These are phyloP conservation scores for Eulemur albifrons DNA, from an alignment of 2,797 vertebrate species.

Conservation along the genomic window DNA sequence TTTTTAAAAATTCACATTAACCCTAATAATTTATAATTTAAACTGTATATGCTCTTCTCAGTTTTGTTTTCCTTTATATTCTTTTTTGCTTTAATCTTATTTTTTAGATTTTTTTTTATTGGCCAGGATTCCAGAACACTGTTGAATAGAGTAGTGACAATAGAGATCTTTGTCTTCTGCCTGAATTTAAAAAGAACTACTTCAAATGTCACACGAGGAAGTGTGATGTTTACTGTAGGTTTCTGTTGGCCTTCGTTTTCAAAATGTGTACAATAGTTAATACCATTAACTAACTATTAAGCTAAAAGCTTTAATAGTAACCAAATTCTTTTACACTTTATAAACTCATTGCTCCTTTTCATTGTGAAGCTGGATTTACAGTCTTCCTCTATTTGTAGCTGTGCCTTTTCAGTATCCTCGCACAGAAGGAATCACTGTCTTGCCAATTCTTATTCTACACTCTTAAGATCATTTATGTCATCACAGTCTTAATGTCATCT, in stretches of 20 bases:
- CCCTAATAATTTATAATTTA: background rate
- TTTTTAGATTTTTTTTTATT: background rate
- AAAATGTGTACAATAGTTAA: background rate
- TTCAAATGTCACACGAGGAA: background rate
- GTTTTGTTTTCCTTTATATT: background rate
- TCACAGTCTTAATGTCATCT: constrained; percentile 4
- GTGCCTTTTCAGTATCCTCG: background rate
- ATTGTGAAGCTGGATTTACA: background rate
- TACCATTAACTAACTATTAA: background rate
- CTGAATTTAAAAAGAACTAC: background rate
- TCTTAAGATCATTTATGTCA: constrained; percentile 14
- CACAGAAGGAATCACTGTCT: background rate
- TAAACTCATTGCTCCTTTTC: background rate
- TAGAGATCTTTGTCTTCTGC: background rate
- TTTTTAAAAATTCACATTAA: background rate
- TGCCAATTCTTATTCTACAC: background rate
- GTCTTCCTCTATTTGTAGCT: background rate
- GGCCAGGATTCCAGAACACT: background rate
- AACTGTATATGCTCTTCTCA: background rate
- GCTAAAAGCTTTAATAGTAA: background rate
- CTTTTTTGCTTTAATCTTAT: background rate
- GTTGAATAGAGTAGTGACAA: background rate
- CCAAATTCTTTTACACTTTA: background rate
- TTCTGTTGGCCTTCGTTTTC: constrained; percentile 1
- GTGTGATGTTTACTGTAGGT: background rate